Conservation (phyloP, 2,888 invertebrate genomes). For the Leptinotarsa tumamoca region DNA sequence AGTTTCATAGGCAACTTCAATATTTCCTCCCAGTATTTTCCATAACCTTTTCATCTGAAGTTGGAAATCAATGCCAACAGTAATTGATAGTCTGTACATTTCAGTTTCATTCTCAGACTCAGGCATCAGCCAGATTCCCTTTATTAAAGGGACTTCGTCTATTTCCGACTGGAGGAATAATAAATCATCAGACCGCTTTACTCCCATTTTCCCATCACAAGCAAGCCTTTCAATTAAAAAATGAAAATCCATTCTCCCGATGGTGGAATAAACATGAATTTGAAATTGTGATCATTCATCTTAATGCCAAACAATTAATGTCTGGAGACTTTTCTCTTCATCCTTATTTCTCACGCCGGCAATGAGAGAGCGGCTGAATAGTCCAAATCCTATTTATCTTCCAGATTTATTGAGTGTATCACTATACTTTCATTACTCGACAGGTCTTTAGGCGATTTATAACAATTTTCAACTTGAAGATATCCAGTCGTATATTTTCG, state of each 20-base stretch:
- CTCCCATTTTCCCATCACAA: slow-evolving; percentile 29
- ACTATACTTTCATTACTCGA: slow-evolving; percentile 56
- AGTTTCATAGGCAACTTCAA: too few species aligned
- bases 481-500: slow-evolving; percentile 9
- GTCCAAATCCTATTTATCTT: slow-evolving; percentile 59
- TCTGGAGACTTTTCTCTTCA: slow-evolving; percentile 60
- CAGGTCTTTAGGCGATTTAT: slow-evolving; percentile 57
- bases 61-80: too few species aligned
- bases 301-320: slow-evolving; percentile 62
- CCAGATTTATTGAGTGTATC: slow-evolving; percentile 61
- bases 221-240: slow-evolving; percentile 29
- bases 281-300: slow-evolving; percentile 56
- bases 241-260: slow-evolving; percentile 26
- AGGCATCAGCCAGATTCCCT: not conserved
- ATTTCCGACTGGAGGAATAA: slow-evolving; percentile 31
- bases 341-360: slow-evolving; percentile 62
- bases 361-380: slow-evolving; percentile 56
- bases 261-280: slow-evolving; percentile 45
- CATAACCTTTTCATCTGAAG: too few species aligned
- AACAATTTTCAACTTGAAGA: slow-evolving; percentile 46
- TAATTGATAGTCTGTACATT: not conserved
- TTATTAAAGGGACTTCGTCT: slow-evolving; percentile 25
- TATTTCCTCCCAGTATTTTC: too few species aligned
- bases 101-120: not conserved
- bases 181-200: slow-evolving; percentile 30